A percentile compares a stretch with the other conserved stretches of the same genome.
These are phyloP conservation scores for Ectobius pallidus DNA, from an alignment of 2,888 invertebrate genomes.

Conservation along the genomic window DNA sequence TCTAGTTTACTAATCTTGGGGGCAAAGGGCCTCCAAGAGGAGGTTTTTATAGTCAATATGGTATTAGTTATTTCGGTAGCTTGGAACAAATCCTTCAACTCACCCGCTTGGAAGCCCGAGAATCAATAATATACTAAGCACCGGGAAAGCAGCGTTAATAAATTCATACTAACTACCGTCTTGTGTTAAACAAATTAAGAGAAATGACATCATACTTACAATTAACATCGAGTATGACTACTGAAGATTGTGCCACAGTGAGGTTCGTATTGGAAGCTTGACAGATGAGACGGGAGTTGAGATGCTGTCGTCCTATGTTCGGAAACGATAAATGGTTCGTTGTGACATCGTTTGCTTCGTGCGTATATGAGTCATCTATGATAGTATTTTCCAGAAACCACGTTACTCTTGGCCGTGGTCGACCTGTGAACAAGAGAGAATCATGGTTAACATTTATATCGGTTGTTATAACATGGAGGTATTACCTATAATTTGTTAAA, in stretches of 20 bases:
- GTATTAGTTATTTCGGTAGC: too few relatives aligned
- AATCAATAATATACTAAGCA: too few relatives aligned
- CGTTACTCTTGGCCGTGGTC: slow-evolving; percentile 75
- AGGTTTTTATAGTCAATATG: too few relatives aligned
- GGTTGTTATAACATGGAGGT: background rate
- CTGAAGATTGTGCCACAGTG: slow-evolving; percentile 76
- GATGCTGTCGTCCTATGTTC: slow-evolving; percentile 80
- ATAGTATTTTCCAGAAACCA: slow-evolving; percentile 87
- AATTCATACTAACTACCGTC: too few relatives aligned
- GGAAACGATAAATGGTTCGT: slow-evolving; percentile 81
- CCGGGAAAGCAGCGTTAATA: too few relatives aligned
- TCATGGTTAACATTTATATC: too few relatives aligned
- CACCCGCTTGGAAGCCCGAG: too few relatives aligned
- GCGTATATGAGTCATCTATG: slow-evolving; percentile 82
- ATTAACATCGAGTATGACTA: slow-evolving; percentile 82
- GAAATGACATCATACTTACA: too few relatives aligned
- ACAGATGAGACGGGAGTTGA: slow-evolving; percentile 82
- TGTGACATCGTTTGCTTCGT: slow-evolving; percentile 70
- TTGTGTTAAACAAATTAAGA: too few relatives aligned
- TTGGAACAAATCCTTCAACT: too few relatives aligned
- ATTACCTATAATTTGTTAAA: background rate
- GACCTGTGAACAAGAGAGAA: slow-evolving; percentile 32
- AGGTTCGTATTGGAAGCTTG: slow-evolving; percentile 88
- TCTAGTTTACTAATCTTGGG: too few relatives aligned
- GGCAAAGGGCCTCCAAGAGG: too few relatives aligned